phyloP scores from a whole-genome alignment of 1,140 invertebrate species.

The Zelostemma sp. region DNA sequence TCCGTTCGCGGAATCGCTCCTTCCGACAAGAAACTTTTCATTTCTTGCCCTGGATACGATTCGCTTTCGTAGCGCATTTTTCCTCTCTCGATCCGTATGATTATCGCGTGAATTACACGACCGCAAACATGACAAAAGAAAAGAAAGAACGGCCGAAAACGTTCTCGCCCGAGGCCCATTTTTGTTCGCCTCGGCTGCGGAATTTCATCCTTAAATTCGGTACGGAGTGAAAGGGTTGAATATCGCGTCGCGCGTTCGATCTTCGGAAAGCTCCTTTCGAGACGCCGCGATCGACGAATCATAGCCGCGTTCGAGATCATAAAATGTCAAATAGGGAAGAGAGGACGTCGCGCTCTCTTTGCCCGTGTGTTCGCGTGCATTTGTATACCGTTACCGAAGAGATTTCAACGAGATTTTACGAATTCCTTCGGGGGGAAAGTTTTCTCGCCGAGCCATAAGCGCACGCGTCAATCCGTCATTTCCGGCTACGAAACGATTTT shows the following conservation, averaged over 20 bases:
- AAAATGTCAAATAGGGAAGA: conserved; percentile 52
- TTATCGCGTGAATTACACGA: too few relatives aligned
- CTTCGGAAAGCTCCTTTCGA: conserved; percentile 45
- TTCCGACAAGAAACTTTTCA: too few relatives aligned
- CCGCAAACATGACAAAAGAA: too few relatives aligned
- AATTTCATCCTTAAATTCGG: too few relatives aligned
- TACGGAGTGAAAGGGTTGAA: conserved; percentile 39
- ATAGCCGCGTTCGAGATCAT: conserved; percentile 48
- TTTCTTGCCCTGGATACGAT: too few relatives aligned
- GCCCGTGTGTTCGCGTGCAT: conserved; percentile 29
- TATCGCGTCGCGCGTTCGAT: conserved; percentile 35
- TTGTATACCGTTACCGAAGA: conserved; percentile 49
- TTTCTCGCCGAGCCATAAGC: conserved; percentile 33
- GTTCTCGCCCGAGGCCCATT: too few relatives aligned
- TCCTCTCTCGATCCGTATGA: too few relatives aligned
- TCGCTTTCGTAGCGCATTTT: too few relatives aligned
- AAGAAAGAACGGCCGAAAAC: too few relatives aligned
- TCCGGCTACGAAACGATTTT: too few relatives aligned
- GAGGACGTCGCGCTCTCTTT: conserved; percentile 13
- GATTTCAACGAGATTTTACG: conserved; percentile 61
- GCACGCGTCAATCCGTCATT: conserved; percentile 34
- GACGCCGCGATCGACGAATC: conserved; percentile 40
- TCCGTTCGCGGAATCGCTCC: too few relatives aligned
- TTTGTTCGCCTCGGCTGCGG: too few relatives aligned
- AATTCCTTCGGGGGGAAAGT: conserved; percentile 61